These are phyloP conservation scores for Sciurus carolinensis DNA, from an alignment of 2,797 vertebrate genomes.

Conservation along the genomic window DNA sequence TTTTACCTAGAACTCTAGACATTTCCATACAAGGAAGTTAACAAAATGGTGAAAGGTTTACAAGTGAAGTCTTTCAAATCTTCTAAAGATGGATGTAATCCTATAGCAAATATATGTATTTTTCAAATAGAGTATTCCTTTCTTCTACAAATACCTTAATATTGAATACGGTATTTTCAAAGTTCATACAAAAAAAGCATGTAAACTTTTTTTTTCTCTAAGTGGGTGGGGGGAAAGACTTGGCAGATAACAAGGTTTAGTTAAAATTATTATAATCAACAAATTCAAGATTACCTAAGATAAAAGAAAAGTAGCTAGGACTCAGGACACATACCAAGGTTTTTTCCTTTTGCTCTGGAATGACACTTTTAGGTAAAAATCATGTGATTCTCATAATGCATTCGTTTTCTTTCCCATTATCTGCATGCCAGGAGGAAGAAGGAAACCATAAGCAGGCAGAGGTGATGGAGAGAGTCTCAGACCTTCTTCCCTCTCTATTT, in stretches of 20 bases:
- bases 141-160: constrained; percentile 50
- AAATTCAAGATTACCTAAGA: neutral
- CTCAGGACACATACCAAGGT: neutral
- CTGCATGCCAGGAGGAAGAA: neutral
- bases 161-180: constrained; percentile 11
- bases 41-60: neutral
- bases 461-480: neutral
- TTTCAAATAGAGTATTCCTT: constrained; percentile 24
- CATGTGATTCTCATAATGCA: neutral
- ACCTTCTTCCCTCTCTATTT: neutral
- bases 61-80: constrained; percentile 12
- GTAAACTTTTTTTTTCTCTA: neutral
- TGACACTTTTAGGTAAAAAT: constrained; percentile 9
- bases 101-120: neutral
- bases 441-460: neutral
- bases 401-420: neutral
- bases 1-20: neutral
- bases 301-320: neutral
- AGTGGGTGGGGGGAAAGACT: neutral
- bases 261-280: neutral
- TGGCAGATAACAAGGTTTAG: neutral
- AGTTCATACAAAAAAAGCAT: neutral
- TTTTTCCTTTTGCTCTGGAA: neutral
- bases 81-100: neutral
- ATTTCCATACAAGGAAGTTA: neutral